Evolutionary conservation across 1,140 invertebrate genomes (phyloP), one percentile per base, ranked within the genome.

Genomic region (Bombus haemorrhoidalis): DNA sequence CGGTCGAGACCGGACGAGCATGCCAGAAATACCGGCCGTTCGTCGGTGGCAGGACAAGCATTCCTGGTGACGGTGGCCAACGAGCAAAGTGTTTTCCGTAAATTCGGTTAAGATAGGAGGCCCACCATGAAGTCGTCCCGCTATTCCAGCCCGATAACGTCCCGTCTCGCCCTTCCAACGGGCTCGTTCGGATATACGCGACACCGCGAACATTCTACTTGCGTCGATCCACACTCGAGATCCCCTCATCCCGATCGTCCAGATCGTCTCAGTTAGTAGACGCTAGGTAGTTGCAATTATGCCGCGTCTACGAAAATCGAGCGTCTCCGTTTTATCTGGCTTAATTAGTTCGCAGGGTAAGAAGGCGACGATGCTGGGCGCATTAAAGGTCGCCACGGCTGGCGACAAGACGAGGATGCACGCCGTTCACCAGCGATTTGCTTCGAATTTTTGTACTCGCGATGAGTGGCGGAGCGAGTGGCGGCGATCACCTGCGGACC

Each of bases 91-190:
- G 88, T 93, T 92, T 92, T 91, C 84, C 87, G 80, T 87, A 93
- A 92, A 92, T 92, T 92, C 89, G 86, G 90, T 93, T 93, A 92
- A 93, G 92, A 92, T 92, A 93, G 74, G 72, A 68, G 86, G 87
- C 88, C 92, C 85, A 91, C 91, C 92, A 87, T 85, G 89, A 86
- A 91, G 87, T 81, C 64, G 41, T 59, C 62, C 77, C 81, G 80
- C 85, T 88, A 86, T 83, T 88, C 79, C 57, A 32, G 39, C 74
- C 12, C 57, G 88, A 90, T 90, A 91, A 88, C 73, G 72, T 22
- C 25, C 37, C 37, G n/a, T 3, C 37, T 41, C 9, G 28, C 13
- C 25, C 32, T 15, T 4, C 41, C 59, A 62, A 62, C 28, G 12
- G 12, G 10, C 2, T 32, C n/a, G n/a, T 15, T 3, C 62, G n/a